Conservation (phyloP, 2,888 invertebrate species). For the Antheraea assamensis region DNA sequence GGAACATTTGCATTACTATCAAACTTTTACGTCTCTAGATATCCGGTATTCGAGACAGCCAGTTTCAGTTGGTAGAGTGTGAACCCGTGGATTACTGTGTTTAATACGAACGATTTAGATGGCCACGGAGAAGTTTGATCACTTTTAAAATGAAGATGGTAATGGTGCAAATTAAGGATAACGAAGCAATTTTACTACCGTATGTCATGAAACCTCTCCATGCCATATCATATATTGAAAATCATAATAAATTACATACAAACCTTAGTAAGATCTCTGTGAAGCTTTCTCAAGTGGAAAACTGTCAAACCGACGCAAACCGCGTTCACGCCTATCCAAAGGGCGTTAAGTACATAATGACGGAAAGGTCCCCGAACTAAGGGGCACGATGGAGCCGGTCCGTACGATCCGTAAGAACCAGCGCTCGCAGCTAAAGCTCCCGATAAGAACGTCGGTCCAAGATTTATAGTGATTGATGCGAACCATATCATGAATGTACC, state of each 20-base stretch:
- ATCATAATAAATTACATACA: slow-evolving; percentile 33
- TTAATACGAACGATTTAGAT: slow-evolving; percentile 44
- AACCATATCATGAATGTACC: slow-evolving; percentile 97
- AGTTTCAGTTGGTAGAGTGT: slow-evolving; percentile 36
- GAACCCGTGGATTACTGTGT: slow-evolving; percentile 60
- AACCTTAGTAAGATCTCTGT: slow-evolving; percentile 89
- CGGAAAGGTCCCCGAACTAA: slow-evolving; percentile 93
- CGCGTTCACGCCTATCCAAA: slow-evolving; percentile 94
- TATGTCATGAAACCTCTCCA: slow-evolving; percentile 55
- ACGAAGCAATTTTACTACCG: slow-evolving; percentile 46
- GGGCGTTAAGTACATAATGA: slow-evolving; percentile 94
- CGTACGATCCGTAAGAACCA: slow-evolving; percentile 86
- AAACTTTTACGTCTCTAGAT: slow-evolving; percentile 44
- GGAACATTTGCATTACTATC: slow-evolving; percentile 55
- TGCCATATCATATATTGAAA: slow-evolving; percentile 43
- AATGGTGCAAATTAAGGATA: slow-evolving; percentile 50
- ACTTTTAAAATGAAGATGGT: slow-evolving; percentile 44
- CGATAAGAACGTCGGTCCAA: slow-evolving; percentile 93
- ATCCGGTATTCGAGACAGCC: slow-evolving; percentile 40
- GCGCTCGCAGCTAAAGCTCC: slow-evolving; percentile 92
- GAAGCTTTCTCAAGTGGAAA: slow-evolving; percentile 91
- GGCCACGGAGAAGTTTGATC: slow-evolving; percentile 60
- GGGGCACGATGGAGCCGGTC: slow-evolving; percentile 89
- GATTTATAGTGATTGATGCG: slow-evolving; percentile 93
- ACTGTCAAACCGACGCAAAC: slow-evolving; percentile 92